Conservation (phyloP, 2,113 vertebrate species). For the Sinosuthora webbiana region DNA sequence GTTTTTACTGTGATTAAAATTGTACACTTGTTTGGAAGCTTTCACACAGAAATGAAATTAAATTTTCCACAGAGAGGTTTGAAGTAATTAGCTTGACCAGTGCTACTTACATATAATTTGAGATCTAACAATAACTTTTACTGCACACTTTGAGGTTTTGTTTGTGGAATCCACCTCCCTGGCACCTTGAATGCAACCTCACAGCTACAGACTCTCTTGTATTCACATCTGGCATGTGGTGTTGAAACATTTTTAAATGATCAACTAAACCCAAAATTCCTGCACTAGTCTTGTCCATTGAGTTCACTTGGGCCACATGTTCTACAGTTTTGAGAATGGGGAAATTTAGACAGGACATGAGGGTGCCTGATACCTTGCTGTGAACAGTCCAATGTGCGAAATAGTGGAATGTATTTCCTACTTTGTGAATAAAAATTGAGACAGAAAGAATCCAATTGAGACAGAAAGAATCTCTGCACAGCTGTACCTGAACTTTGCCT, state of each 20-base stretch:
- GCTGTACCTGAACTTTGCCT: background rate
- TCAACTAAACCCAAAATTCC: background rate
- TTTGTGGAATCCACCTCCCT: background rate
- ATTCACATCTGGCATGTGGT: background rate
- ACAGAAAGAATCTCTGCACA: background rate
- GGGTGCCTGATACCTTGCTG: background rate
- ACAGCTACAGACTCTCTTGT: background rate
- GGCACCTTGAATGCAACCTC: background rate
- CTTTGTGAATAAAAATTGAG: background rate
- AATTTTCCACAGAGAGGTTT: background rate
- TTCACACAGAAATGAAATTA: background rate
- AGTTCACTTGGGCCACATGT: background rate
- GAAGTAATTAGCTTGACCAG: background rate
- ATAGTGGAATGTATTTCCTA: background rate
- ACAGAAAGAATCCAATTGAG: background rate
- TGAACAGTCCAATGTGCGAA: fast-evolving
- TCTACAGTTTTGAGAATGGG: background rate
- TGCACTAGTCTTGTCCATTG: background rate
- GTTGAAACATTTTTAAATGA: background rate
- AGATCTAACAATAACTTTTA: background rate
- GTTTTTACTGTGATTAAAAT: background rate
- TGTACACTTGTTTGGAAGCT: background rate
- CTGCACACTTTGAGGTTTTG: background rate
- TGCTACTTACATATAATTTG: background rate
- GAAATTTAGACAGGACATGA: background rate